Evolutionary conservation across 2,888 invertebrate species (phyloP).

Genomic region (Thelaira solivaga): DNA sequence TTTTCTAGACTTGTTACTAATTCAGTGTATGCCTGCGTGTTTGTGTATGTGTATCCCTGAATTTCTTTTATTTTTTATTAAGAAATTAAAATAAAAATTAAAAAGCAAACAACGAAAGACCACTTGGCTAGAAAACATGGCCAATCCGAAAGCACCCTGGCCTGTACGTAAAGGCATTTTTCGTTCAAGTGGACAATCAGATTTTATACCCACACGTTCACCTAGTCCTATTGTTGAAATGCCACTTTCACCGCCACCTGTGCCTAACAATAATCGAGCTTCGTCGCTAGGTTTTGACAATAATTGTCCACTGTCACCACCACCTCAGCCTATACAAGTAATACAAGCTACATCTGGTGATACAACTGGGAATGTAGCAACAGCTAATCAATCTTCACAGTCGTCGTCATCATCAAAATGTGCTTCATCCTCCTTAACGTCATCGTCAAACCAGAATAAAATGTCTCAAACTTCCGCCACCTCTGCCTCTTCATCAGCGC

Average conservation of each 20-base stretch:
- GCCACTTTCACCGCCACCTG: slow-evolving; percentile 75
- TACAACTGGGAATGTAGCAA: slow-evolving; percentile 27
- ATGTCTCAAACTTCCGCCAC: slow-evolving; percentile 66
- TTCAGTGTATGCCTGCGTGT: not conserved
- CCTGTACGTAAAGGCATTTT: slow-evolving; percentile 82
- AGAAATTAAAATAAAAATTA: slow-evolving; percentile 48
- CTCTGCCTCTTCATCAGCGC: slow-evolving; percentile 68
- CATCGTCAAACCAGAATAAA: slow-evolving; percentile 32
- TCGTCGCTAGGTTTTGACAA: slow-evolving; percentile 66
- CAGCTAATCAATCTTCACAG: slow-evolving; percentile 47
- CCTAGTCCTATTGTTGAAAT: slow-evolving; percentile 77
- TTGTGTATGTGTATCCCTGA: slow-evolving; percentile 4
- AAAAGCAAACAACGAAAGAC: slow-evolving; percentile 32
- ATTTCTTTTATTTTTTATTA: slow-evolving; percentile 41
- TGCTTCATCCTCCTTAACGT: slow-evolving; percentile 44
- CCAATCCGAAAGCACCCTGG: slow-evolving; percentile 85
- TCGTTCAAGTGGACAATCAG: slow-evolving; percentile 77
- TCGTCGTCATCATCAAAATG: slow-evolving; percentile 59
- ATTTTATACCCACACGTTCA: slow-evolving; percentile 75
- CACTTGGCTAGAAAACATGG: slow-evolving; percentile 66
- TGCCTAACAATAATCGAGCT: slow-evolving; percentile 45
- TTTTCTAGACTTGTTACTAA: slow-evolving; percentile 19
- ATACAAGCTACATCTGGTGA: slow-evolving; percentile 63
- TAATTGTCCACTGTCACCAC: slow-evolving; percentile 70
- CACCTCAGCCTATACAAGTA: slow-evolving; percentile 72